Conservation (phyloP, 2,888 invertebrate genomes). For the Lochmaea capreae region DNA sequence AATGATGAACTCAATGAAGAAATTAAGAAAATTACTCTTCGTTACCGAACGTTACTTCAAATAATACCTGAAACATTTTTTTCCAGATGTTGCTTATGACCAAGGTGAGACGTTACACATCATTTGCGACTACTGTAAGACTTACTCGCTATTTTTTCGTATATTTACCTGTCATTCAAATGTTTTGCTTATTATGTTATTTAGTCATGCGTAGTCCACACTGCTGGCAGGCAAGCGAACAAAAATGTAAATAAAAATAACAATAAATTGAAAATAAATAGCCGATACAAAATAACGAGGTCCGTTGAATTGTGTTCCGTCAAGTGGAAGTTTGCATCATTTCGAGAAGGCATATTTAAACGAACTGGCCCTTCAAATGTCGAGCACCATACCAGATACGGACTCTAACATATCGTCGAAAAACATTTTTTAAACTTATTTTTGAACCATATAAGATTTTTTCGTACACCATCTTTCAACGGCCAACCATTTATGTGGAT, state of each 20-base stretch:
- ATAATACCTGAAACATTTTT: too few species aligned
- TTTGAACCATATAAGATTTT: too few species aligned
- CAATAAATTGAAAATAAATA: slow-evolving; percentile 59
- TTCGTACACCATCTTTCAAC: too few species aligned
- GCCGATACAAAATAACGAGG: slow-evolving; percentile 64
- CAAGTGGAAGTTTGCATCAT: slow-evolving; percentile 64
- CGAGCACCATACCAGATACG: slow-evolving; percentile 45
- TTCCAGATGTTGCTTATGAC: too few species aligned
- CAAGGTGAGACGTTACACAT: too few species aligned
- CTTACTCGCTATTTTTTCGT: too few species aligned
- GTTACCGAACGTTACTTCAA: too few species aligned
- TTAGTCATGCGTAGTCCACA: slow-evolving; percentile 8
- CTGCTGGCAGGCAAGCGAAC: slow-evolving; percentile 17
- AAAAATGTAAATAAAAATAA: slow-evolving; percentile 33
- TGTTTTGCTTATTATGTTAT: slow-evolving; percentile 27
- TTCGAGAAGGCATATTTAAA: slow-evolving; percentile 62
- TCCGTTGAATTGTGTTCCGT: slow-evolving; percentile 60
- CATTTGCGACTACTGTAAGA: too few species aligned
- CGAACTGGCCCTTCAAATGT: slow-evolving; percentile 57
- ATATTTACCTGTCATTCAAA: slow-evolving; percentile 18
- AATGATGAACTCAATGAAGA: too few species aligned
- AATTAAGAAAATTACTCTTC: too few species aligned
- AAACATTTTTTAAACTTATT: not conserved
- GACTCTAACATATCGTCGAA: not conserved
- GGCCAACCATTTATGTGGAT: too few species aligned